Conservation (phyloP, 2,888 invertebrate genomes). For the Amphipoea oculea region DNA sequence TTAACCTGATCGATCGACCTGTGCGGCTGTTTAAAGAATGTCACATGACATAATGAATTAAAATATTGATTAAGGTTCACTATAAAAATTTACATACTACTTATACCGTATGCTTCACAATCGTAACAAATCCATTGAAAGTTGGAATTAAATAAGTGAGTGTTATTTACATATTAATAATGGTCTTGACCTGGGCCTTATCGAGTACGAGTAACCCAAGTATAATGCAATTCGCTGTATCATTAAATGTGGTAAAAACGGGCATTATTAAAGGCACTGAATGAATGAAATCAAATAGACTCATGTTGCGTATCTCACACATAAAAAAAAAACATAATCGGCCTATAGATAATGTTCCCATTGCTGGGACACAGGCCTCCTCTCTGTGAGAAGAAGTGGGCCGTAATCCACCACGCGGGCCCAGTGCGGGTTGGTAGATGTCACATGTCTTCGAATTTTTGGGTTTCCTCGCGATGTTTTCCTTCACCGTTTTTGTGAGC, state of each 20-base stretch:
- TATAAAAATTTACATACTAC: not conserved
- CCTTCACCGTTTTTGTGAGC: too few relatives aligned
- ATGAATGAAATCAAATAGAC: not conserved
- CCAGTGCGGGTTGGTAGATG: too few relatives aligned
- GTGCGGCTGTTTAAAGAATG: too few relatives aligned
- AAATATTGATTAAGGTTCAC: not conserved
- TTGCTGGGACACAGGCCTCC: too few relatives aligned
- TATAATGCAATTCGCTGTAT: not conserved
- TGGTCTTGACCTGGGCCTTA: slow-evolving; percentile 15
- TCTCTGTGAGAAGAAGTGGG: too few relatives aligned
- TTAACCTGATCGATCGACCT: too few relatives aligned
- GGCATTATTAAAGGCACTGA: not conserved
- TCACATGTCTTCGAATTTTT: too few relatives aligned
- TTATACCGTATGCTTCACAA: not conserved
- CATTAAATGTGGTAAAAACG: not conserved
- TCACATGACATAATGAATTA: not conserved
- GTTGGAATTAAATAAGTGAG: not conserved
- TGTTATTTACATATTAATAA: slow-evolving; percentile 40
- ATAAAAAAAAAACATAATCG: too few relatives aligned
- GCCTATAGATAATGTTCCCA: too few relatives aligned
- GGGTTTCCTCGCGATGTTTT: too few relatives aligned
- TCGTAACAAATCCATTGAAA: not conserved
- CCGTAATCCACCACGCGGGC: too few relatives aligned
- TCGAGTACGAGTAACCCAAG: not conserved
- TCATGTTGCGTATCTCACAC: too few relatives aligned